Percentiles rank a stretch among this genome's conserved stretches.
Conservation (phyloP, 1,140 invertebrate species). For the Hormaphis cornu region DNA sequence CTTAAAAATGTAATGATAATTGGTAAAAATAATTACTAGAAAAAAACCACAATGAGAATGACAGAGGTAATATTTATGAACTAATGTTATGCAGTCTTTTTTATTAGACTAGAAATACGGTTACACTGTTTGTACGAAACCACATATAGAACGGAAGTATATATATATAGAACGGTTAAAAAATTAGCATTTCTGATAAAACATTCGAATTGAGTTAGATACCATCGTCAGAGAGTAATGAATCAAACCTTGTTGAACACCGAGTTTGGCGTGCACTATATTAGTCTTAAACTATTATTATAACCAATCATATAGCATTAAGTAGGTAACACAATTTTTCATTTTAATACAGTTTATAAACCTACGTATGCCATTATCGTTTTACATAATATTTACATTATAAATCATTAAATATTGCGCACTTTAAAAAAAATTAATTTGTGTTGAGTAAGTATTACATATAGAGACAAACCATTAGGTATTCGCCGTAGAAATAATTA, state of each 20-base stretch:
- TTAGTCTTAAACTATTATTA: slow-evolving; percentile 21
- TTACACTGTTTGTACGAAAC: slow-evolving; percentile 19
- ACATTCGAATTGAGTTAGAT: slow-evolving; percentile 14
- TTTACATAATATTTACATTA: slow-evolving; percentile 26
- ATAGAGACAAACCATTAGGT: background rate
- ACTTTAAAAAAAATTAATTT: slow-evolving; percentile 10
- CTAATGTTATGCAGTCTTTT: slow-evolving; percentile 26
- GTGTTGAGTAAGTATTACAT: slow-evolving; percentile 18
- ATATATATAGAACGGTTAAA: slow-evolving; percentile 2
- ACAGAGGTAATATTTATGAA: slow-evolving; percentile 15
- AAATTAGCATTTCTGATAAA: slow-evolving; percentile 9
- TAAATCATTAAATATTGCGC: slow-evolving; percentile 20
- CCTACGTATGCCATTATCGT: slow-evolving; percentile 14
- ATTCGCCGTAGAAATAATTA: too few relatives aligned
- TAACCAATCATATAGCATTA: slow-evolving; percentile 7
- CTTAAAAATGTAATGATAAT: too few relatives aligned
- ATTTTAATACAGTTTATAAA: slow-evolving; percentile 11
- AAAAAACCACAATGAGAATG: background rate
- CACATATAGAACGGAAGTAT: slow-evolving; percentile 13
- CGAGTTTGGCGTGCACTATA: slow-evolving; percentile 1
- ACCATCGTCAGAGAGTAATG: background rate
- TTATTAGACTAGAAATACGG: slow-evolving; percentile 28
- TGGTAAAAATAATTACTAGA: too few relatives aligned
- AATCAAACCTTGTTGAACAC: slow-evolving; percentile 2
- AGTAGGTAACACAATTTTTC: slow-evolving; percentile 23